phyloP scores from a whole-genome alignment of 2,113 vertebrate species.

The Festucalex cinctus region DNA sequence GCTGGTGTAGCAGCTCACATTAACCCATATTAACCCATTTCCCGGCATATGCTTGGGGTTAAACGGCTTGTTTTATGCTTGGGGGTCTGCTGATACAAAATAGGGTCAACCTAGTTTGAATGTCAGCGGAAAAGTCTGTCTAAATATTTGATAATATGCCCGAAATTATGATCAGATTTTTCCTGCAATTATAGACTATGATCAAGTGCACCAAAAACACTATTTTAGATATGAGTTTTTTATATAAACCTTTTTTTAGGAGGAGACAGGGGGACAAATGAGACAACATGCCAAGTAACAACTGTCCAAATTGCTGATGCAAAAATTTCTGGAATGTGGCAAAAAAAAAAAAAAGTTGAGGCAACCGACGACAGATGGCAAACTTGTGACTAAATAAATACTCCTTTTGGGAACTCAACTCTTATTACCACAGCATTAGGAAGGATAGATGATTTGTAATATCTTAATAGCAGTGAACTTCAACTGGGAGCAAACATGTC shows the following conservation, averaged over 20 bases:
- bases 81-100: background rate
- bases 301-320: constrained; percentile 38
- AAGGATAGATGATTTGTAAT: too few relatives aligned
- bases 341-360: constrained; percentile 14
- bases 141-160: too few relatives aligned
- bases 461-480: too few relatives aligned
- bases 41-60: background rate
- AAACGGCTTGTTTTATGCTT: background rate
- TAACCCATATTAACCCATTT: background rate
- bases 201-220: too few relatives aligned
- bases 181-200: too few relatives aligned
- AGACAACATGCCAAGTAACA: constrained; percentile 42
- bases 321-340: constrained; percentile 47
- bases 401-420: background rate
- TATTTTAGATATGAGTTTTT: too few relatives aligned
- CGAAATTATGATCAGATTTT: too few relatives aligned
- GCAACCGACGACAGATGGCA: constrained; percentile 32
- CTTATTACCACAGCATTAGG: background rate
- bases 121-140: background rate
- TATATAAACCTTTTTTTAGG: constrained; percentile 4
- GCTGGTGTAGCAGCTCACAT: background rate
- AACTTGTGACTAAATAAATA: background rate
- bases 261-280: too few relatives aligned
- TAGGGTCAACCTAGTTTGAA: background rate
- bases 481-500: too few relatives aligned